Conservation (phyloP, 2,888 invertebrate species). For the Leptinotarsa tumamoca region DNA sequence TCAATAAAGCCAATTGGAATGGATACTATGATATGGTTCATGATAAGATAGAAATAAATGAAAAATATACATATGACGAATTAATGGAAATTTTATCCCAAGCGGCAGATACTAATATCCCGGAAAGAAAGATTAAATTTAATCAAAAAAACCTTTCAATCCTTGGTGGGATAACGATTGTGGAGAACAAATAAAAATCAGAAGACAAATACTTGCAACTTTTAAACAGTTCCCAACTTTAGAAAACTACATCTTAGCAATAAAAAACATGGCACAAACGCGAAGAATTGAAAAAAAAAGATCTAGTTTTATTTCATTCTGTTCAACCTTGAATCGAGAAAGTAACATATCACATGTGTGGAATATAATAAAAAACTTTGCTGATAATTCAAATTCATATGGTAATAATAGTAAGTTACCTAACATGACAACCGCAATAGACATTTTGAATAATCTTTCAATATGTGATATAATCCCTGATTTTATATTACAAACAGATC, state of each 20-base stretch:
- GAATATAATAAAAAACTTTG: background rate
- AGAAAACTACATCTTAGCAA: background rate
- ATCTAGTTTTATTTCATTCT: background rate
- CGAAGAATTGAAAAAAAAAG: background rate
- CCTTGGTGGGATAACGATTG: background rate
- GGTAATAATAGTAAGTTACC: background rate
- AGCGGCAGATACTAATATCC: background rate
- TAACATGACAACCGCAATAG: background rate
- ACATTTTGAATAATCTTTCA: background rate
- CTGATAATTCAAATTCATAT: background rate
- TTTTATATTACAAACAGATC: background rate
- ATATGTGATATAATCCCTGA: background rate
- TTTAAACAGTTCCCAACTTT: background rate
- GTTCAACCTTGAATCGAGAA: background rate
- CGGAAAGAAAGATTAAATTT: background rate
- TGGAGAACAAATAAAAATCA: background rate
- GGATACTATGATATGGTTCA: background rate
- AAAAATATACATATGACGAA: background rate
- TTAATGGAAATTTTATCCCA: background rate
- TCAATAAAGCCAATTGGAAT: background rate
- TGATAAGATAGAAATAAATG: background rate
- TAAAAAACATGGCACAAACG: background rate
- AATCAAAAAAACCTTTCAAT: background rate
- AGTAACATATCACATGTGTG: background rate
- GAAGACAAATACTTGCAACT: background rate